These are phyloP conservation scores for Plagiodera versicolora DNA, from an alignment of 2,888 invertebrate genomes.

Conservation along the genomic window DNA sequence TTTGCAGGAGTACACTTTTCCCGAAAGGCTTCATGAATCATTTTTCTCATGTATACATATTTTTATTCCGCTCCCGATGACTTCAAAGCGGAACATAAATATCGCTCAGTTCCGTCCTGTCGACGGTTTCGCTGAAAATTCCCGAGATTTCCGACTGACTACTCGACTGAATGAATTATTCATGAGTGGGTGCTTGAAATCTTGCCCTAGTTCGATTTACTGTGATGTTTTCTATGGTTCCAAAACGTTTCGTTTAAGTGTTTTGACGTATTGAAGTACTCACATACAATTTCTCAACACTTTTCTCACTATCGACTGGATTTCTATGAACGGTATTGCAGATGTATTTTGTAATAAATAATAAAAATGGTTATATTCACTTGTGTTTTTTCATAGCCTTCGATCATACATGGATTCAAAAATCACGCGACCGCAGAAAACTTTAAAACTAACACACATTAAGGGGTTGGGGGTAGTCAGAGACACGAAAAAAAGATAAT, in stretches of 20 bases:
- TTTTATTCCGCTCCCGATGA: not conserved
- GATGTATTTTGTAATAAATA: too few relatives aligned
- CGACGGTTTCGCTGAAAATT: not conserved
- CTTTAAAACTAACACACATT: too few relatives aligned
- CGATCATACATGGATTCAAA: too few relatives aligned
- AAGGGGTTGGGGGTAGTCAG: too few relatives aligned
- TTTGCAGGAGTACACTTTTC: not conserved
- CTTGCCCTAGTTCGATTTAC: not conserved
- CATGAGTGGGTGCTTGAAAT: not conserved
- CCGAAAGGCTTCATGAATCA: not conserved
- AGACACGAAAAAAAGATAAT: too few relatives aligned
- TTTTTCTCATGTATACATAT: not conserved
- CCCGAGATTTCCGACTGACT: not conserved
- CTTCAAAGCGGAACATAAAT: not conserved
- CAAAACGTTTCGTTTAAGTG: not conserved
- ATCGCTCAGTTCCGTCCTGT: not conserved
- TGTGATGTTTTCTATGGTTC: not conserved
- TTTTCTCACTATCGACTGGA: too few relatives aligned
- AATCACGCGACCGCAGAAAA: too few relatives aligned
- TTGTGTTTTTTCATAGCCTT: too few relatives aligned
- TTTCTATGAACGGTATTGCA: too few relatives aligned
- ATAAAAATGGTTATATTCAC: too few relatives aligned
- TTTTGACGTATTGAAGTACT: not conserved
- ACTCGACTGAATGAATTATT: not conserved
- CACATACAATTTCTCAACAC: not conserved